Conservation (phyloP, 2,113 vertebrate species). For the Saguinus midas region DNA sequence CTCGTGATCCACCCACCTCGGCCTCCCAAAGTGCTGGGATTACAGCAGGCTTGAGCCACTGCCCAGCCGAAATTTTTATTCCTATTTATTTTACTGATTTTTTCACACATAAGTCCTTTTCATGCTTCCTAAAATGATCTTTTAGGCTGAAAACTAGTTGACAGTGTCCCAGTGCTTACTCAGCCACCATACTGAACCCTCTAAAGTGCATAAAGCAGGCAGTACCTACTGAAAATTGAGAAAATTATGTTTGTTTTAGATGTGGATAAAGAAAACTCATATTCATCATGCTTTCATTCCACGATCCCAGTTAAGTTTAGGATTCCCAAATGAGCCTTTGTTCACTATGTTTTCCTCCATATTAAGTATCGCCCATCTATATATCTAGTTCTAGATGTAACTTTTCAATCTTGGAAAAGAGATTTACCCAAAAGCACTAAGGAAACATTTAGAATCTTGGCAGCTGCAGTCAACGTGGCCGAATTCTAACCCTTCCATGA, state of each 20-base stretch:
- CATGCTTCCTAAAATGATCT: neutral
- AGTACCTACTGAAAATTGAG: neutral
- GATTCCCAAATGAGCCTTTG: neutral
- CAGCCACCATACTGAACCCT: neutral
- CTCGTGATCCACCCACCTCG: no score
- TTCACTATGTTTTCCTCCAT: neutral
- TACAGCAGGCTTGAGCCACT: no score
- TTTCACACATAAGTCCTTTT: neutral
- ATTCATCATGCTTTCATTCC: neutral
- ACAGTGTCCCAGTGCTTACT: neutral
- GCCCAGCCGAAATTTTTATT: neutral
- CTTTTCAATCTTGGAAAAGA: neutral
- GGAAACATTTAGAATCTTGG: neutral
- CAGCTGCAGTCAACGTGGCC: neutral
- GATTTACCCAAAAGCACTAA: neutral
- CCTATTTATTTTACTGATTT: slow-evolving; percentile 37
- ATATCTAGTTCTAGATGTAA: neutral
- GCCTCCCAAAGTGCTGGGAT: no score
- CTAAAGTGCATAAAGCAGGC: neutral
- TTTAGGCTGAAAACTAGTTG: neutral
- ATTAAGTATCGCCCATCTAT: neutral
- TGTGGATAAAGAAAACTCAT: neutral
- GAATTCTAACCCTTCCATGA: neutral
- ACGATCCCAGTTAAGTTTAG: neutral
- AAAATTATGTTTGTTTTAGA: neutral